phyloP scores from a whole-genome alignment of 2,888 invertebrate species.

The Thyatira batis region DNA sequence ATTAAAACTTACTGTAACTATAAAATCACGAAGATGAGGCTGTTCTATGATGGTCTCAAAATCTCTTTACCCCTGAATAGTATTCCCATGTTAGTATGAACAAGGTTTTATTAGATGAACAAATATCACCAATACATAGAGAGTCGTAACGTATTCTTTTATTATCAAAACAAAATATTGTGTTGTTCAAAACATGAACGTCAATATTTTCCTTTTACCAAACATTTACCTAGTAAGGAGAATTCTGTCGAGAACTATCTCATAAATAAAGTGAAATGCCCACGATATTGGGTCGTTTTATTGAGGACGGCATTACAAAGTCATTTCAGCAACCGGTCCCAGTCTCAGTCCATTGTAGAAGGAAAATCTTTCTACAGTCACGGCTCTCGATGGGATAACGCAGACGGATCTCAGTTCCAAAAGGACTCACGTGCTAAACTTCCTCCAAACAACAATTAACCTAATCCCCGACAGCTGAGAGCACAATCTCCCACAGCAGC shows the following conservation, averaged over 20 bases:
- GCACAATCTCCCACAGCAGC: slow-evolving; percentile 65
- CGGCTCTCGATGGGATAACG: slow-evolving; percentile 82
- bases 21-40: slow-evolving; percentile 50
- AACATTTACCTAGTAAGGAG: slow-evolving; percentile 41
- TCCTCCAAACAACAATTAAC: slow-evolving; percentile 65
- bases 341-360: slow-evolving; percentile 79
- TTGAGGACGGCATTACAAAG: slow-evolving; percentile 78
- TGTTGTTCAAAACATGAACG: slow-evolving; percentile 22
- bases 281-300: slow-evolving; percentile 71
- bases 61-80: slow-evolving; percentile 5
- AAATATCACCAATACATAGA: not conserved
- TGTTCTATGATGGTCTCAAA: slow-evolving; percentile 52
- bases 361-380: slow-evolving; percentile 82
- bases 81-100: not conserved
- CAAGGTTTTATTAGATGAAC: not conserved
- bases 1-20: slow-evolving; percentile 60
- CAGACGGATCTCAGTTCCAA: slow-evolving; percentile 50
- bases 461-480: slow-evolving; percentile 59
- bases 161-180: slow-evolving; percentile 13
- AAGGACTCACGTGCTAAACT: slow-evolving; percentile 54
- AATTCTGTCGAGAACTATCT: slow-evolving; percentile 45
- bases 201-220: slow-evolving; percentile 19
- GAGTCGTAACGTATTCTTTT: not conserved
- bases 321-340: slow-evolving; percentile 73
- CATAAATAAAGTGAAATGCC: slow-evolving; percentile 69